Percentiles rank a stretch among this genome's conserved stretches.
Conservation (phyloP, 2,797 vertebrate species). For the Karalla daura region DNA sequence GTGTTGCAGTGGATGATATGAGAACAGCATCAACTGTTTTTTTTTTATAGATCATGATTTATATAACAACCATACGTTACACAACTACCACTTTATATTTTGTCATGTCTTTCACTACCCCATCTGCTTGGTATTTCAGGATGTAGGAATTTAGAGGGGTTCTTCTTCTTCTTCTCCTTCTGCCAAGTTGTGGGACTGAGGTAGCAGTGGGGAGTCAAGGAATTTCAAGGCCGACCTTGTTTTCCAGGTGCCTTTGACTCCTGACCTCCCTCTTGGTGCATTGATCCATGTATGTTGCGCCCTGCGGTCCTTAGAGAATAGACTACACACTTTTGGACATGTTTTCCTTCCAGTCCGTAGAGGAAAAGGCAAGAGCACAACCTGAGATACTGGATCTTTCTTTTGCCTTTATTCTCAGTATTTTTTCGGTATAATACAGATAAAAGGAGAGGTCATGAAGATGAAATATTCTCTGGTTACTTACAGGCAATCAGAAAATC, state of each 20-base stretch:
- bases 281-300: constrained; percentile 7
- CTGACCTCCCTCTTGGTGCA: constrained; percentile 7
- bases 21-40: not conserved
- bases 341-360: not conserved
- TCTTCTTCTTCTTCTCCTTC: too few species aligned
- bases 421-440: not conserved
- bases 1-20: not conserved
- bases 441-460: not conserved
- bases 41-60: not conserved
- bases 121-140: not conserved
- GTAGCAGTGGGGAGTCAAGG: not conserved
- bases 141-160: too few species aligned
- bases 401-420: not conserved
- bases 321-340: not conserved
- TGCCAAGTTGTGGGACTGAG: not conserved
- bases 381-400: not conserved
- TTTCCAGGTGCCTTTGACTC: constrained; percentile 15
- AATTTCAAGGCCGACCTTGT: constrained; percentile 4
- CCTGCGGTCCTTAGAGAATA: constrained; percentile 15
- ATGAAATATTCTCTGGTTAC: not conserved
- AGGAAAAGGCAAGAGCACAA: not conserved
- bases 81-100: not conserved
- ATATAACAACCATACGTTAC: not conserved
- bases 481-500: not conserved
- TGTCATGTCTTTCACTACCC: not conserved